Conservation (phyloP, 1,140 invertebrate species). For the Melanaphis sacchari region DNA sequence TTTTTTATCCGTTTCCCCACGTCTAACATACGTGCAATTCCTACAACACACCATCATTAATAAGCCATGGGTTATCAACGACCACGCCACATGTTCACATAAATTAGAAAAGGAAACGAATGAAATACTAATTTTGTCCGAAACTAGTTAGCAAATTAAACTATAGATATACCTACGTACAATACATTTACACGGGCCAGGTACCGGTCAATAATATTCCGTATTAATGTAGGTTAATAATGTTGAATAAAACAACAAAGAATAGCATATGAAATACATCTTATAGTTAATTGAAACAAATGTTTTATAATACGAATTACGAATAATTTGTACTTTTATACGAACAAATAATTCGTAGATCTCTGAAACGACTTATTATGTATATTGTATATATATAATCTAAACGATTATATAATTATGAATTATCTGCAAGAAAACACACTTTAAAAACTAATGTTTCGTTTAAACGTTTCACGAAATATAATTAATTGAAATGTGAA, state of each 20-base stretch:
- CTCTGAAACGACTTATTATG: neutral
- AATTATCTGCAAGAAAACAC: neutral
- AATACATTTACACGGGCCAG: too few species aligned
- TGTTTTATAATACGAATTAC: neutral
- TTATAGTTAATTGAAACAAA: neutral
- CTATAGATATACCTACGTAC: neutral
- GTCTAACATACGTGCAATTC: slow-evolving; percentile 47
- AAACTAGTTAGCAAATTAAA: neutral
- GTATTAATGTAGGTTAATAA: neutral
- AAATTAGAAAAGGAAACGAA: slow-evolving; percentile 46
- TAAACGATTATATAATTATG: neutral
- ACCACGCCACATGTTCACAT: slow-evolving; percentile 14
- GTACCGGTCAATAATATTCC: neutral
- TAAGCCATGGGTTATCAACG: slow-evolving; percentile 42
- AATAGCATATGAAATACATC: neutral
- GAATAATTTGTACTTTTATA: neutral
- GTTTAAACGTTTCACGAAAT: neutral
- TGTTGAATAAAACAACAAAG: neutral
- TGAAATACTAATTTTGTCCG: neutral
- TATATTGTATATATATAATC: neutral
- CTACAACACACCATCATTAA: neutral
- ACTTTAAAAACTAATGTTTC: slow-evolving; percentile 1
- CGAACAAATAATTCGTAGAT: neutral
- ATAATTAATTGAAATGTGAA: slow-evolving; percentile 1
- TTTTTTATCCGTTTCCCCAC: slow-evolving; percentile 21